A percentile compares a stretch with the other conserved stretches of the same genome.
These are phyloP conservation scores for Albula glossodonta DNA, from an alignment of 2,113 vertebrate genomes.

Conservation along the genomic window DNA sequence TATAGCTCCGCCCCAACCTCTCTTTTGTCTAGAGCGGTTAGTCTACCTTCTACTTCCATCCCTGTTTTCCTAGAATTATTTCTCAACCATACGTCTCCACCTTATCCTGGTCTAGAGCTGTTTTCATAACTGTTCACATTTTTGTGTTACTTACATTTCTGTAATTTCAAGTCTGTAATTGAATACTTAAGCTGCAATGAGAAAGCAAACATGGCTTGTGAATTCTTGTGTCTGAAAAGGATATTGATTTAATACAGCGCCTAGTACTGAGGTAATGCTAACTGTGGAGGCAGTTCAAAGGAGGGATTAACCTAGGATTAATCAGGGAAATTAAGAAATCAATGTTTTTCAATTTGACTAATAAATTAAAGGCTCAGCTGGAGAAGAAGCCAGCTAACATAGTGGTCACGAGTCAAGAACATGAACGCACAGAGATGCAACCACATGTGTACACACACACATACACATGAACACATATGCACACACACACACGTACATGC, in stretches of 20 bases:
- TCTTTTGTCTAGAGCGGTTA: background rate
- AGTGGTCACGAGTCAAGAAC: background rate
- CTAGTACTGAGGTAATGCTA: background rate
- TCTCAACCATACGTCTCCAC: background rate
- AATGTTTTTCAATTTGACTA: background rate
- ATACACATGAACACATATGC: no score
- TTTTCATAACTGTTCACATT: background rate
- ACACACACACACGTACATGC: background rate
- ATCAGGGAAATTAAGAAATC: background rate
- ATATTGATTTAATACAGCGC: background rate
- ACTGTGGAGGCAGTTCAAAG: background rate
- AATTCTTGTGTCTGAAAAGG: background rate
- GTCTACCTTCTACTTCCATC: no score
- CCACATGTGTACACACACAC: no score
- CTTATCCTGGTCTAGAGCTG: background rate
- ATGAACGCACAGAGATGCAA: no score
- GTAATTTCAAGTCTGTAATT: background rate
- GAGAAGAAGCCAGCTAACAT: background rate
- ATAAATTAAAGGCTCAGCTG: background rate
- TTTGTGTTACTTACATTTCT: background rate
- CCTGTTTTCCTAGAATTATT: no score
- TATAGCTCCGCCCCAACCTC: no score
- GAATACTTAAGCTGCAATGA: background rate
- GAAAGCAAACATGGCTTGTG: background rate
- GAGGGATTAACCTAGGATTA: background rate